phyloP scores from a whole-genome alignment of 1,140 invertebrate species.

The Elymnias hypermnestra region DNA sequence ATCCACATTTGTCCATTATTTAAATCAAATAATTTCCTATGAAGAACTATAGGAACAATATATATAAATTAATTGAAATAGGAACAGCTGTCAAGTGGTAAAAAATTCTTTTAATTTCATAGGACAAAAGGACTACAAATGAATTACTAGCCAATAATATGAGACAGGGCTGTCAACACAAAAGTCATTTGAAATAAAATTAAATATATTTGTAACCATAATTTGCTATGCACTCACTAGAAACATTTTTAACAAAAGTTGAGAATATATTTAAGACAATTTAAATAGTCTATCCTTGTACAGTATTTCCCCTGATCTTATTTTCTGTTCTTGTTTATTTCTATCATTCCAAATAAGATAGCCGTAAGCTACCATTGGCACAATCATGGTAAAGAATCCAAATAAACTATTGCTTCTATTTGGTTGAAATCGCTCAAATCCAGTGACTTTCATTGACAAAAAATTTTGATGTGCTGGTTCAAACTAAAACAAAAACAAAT shows the following conservation, averaged over 20 bases:
- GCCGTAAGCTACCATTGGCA: conserved; percentile 77
- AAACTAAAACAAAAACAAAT: conserved; percentile 77
- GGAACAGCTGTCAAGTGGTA: too few relatives aligned
- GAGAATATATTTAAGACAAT: conserved; percentile 21
- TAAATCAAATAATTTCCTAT: conserved; percentile 2
- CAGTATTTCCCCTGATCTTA: conserved; percentile 81
- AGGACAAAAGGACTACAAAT: too few relatives aligned
- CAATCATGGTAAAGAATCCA: conserved; percentile 74
- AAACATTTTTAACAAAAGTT: conserved; percentile 1
- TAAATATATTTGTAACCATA: conserved; percentile 14
- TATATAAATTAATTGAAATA: too few relatives aligned
- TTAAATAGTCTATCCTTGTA: conserved; percentile 81
- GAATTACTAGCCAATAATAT: background rate
- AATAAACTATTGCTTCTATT: conserved; percentile 76
- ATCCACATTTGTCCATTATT: conserved; percentile 40
- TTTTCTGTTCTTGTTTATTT: conserved; percentile 75
- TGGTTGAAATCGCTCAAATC: conserved; percentile 82
- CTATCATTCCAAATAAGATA: conserved; percentile 76
- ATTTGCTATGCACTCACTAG: conserved; percentile 15
- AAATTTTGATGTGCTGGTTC: conserved; percentile 85
- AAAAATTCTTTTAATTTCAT: too few relatives aligned
- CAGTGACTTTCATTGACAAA: conserved; percentile 79
- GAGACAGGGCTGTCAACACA: conserved; percentile 7
- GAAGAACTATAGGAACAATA: too few relatives aligned
- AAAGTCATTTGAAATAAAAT: conserved; percentile 15